A percentile compares a stretch with the other conserved stretches of the same genome.
Evolutionary conservation across 2,113 vertebrate species (phyloP).

Genomic region (Coptodon rendalli): DNA sequence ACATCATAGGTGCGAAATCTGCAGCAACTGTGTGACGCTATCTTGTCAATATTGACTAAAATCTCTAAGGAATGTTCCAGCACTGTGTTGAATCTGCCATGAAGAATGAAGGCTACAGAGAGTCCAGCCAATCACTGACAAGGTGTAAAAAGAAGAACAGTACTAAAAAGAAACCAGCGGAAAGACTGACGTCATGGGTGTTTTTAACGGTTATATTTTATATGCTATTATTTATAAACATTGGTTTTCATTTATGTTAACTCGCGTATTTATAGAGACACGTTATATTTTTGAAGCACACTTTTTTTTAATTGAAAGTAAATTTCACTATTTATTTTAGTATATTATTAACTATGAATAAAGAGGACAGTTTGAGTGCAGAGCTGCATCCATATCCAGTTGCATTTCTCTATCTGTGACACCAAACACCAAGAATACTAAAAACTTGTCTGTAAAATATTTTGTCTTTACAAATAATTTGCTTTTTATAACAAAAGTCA

Average conservation of each 20-base stretch:
- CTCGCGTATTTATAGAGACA: rapidly evolving
- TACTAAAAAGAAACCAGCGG: rapidly evolving
- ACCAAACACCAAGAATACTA: background rate
- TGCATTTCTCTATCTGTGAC: background rate
- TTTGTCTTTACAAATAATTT: background rate
- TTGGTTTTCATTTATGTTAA: background rate
- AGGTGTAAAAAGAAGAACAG: rapidly evolving
- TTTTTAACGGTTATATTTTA: background rate
- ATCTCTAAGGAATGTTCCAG: background rate
- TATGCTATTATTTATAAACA: background rate
- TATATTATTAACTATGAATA: background rate
- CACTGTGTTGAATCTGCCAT: background rate
- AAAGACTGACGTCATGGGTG: background rate
- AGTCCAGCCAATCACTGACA: background rate
- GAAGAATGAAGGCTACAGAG: background rate
- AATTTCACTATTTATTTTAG: background rate
- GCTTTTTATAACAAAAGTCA: background rate
- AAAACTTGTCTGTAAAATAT: background rate
- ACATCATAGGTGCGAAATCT: background rate
- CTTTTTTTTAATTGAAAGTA: background rate
- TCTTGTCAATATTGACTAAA: rapidly evolving
- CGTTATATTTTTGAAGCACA: background rate
- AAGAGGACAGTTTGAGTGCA: background rate
- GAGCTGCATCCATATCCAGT: background rate
- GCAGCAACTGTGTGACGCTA: background rate